phyloP scores from a whole-genome alignment of 2,797 vertebrate species.

The Potorous gilbertii region DNA sequence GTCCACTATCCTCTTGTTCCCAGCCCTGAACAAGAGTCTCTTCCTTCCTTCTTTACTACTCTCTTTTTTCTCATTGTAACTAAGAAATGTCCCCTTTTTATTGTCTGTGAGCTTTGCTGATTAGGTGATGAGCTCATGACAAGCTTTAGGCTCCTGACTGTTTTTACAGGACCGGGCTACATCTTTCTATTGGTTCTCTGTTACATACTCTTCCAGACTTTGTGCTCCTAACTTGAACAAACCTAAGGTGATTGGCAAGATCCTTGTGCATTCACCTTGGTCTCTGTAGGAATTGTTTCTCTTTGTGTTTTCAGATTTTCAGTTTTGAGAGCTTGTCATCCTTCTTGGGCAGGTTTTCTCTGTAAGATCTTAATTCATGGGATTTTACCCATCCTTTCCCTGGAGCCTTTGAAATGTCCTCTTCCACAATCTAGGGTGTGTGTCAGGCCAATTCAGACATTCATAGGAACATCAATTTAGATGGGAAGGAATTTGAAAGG shows the following conservation, averaged over 20 bases:
- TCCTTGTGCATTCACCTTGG: not conserved
- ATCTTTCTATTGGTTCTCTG: not conserved
- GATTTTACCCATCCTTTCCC: not conserved
- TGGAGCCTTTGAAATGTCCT: not conserved
- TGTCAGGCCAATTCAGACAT: not conserved
- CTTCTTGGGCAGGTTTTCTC: too few relatives aligned
- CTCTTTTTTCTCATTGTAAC: not conserved
- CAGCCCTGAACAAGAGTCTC: not conserved
- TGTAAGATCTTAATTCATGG: too few relatives aligned
- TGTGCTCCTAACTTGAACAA: not conserved
- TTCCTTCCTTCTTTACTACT: not conserved
- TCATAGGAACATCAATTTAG: not conserved
- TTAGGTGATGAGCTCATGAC: not conserved
- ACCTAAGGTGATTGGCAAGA: not conserved
- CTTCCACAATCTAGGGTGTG: not conserved
- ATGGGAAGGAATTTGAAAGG: not conserved
- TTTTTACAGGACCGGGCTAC: not conserved
- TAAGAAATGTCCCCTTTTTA: not conserved
- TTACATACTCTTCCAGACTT: not conserved
- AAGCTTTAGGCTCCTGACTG: not conserved
- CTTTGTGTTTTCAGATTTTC: too few relatives aligned
- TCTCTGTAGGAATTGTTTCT: not conserved
- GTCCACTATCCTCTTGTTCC: not conserved
- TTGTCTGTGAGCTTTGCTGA: not conserved
- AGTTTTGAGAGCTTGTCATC: too few relatives aligned